Evolutionary conservation across 2,797 vertebrate genomes (phyloP).

Genomic region (Danio jaintianensis): DNA sequence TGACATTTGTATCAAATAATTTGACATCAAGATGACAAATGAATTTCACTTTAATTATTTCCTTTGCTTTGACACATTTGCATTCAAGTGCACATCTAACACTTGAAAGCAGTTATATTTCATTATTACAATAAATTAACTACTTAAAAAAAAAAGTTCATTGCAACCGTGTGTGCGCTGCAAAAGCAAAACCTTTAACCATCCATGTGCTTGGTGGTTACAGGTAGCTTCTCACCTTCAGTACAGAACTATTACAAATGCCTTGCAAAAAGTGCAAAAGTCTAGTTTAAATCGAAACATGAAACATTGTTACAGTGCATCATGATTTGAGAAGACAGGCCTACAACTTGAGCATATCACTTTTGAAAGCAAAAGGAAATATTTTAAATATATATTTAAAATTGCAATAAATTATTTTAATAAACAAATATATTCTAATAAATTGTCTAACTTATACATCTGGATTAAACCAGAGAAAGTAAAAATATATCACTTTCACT

Average conservation of each 20-base stretch:
- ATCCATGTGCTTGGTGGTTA: constrained; percentile 18
- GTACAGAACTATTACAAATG: constrained; percentile 11
- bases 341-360: not conserved
- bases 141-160: not conserved
- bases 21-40: not conserved
- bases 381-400: not conserved
- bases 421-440: not conserved
- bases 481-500: not conserved
- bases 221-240: constrained; percentile 36
- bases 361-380: not conserved
- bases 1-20: not conserved
- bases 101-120: constrained; percentile 14
- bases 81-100: not conserved
- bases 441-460: not conserved
- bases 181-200: constrained; percentile 21
- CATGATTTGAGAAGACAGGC: constrained; percentile 17
- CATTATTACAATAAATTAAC: not conserved
- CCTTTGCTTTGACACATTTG: not conserved
- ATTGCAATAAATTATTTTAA: not conserved
- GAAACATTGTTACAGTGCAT: not conserved
- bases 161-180: not conserved
- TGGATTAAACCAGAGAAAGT: not conserved
- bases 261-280: constrained; percentile 5
- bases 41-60: not conserved
- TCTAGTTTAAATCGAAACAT: not conserved